Percentiles rank a stretch among this genome's conserved stretches.
phyloP scores from a whole-genome alignment of 2,113 vertebrate genomes.

The Nasalis larvatus region DNA sequence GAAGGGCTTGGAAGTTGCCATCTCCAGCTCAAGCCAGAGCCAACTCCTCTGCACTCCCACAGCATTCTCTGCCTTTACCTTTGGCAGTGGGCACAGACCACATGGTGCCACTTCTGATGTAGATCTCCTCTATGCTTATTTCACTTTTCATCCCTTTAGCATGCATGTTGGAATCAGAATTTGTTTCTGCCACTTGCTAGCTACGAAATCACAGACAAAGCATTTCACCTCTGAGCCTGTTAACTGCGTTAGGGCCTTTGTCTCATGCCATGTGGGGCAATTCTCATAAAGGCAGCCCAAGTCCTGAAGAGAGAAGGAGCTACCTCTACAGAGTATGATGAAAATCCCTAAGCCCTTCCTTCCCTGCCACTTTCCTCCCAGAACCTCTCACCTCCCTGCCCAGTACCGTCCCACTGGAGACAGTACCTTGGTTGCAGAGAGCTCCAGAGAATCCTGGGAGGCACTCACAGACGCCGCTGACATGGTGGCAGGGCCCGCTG shows the following conservation, averaged over 20 bases:
- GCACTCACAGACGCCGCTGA: slow-evolving; percentile 95
- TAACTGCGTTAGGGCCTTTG: background rate
- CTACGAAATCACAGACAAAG: background rate
- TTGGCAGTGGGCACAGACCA: background rate
- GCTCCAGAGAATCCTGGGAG: slow-evolving; percentile 93
- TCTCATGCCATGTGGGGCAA: background rate
- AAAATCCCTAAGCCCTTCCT: background rate
- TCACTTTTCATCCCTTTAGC: background rate
- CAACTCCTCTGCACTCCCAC: background rate
- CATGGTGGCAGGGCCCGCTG: slow-evolving; percentile 93
- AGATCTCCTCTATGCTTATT: background rate
- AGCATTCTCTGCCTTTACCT: background rate
- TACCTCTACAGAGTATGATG: background rate
- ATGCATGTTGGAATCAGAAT: background rate
- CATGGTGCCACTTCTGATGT: background rate
- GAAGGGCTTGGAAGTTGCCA: background rate
- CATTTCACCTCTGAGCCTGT: background rate
- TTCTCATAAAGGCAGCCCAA: background rate
- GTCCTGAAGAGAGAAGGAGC: background rate
- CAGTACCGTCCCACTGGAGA: background rate
- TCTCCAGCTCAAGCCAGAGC: background rate
- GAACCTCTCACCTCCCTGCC: background rate
- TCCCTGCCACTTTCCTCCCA: background rate
- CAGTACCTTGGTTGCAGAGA: slow-evolving; percentile 96
- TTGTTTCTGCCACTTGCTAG: background rate